A percentile compares a stretch with the other conserved stretches of the same genome.
These are phyloP conservation scores for Bradypus variegatus DNA, from an alignment of 2,797 vertebrate species.

Conservation along the genomic window DNA sequence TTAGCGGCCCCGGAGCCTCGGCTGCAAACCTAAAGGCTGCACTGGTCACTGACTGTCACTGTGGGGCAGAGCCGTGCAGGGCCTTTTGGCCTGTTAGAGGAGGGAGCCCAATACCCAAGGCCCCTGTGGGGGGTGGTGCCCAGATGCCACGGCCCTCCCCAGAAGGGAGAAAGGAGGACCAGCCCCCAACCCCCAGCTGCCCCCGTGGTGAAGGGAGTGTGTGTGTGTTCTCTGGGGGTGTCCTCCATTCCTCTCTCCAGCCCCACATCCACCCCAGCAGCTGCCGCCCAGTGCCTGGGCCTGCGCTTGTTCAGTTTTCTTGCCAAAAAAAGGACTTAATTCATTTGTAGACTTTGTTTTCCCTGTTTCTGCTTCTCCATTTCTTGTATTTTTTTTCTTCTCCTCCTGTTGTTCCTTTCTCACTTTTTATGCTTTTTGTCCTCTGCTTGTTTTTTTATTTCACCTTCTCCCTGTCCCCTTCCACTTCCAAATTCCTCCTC, in stretches of 20 bases:
- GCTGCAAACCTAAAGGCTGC: neutral
- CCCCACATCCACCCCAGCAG: neutral
- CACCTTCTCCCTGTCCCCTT: constrained; percentile 71
- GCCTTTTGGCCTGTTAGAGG: neutral
- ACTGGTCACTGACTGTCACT: neutral
- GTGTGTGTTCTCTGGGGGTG: neutral
- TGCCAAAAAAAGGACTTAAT: constrained; percentile 70
- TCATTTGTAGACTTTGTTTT: constrained; percentile 76
- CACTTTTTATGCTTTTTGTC: constrained; percentile 73
- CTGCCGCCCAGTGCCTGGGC: constrained; percentile 50
- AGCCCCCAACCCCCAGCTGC: neutral
- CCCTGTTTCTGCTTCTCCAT: constrained; percentile 78
- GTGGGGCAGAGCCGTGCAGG: neutral
- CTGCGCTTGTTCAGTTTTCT: constrained; percentile 64
- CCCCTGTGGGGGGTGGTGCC: neutral
- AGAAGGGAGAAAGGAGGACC: neutral
- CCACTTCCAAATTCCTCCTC: constrained; percentile 71
- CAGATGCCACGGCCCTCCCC: neutral
- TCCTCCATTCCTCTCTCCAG: neutral
- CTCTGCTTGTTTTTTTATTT: constrained; percentile 76
- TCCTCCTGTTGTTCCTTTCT: constrained; percentile 74
- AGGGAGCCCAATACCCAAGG: neutral
- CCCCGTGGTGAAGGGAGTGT: neutral
- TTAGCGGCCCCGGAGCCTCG: neutral
- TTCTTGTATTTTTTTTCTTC: constrained; percentile 76